Conservation (phyloP, 2,888 invertebrate species). For the Tipula unca region DNA sequence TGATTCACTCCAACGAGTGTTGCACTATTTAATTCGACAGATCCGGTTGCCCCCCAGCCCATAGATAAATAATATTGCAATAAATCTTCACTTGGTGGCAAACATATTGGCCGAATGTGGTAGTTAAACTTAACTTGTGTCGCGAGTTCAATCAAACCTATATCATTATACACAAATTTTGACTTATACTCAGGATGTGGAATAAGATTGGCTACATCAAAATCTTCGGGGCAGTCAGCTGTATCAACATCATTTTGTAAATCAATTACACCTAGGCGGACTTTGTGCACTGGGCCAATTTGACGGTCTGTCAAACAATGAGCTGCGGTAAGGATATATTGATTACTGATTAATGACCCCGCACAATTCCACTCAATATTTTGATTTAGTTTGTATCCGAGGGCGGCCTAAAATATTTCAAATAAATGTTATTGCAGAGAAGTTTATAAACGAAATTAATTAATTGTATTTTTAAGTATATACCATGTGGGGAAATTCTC, state of each 20-base stretch:
- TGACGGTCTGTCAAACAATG: conserved; percentile 42
- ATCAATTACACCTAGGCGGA: no score
- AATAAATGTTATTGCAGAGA: not conserved
- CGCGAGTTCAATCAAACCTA: not conserved
- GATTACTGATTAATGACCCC: conserved; percentile 48
- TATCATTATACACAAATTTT: not conserved
- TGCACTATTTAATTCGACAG: not conserved
- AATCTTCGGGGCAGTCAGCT: no score
- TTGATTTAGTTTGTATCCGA: not conserved
- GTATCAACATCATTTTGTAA: no score
- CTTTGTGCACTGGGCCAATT: conserved; percentile 25
- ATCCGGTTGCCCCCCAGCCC: not conserved
- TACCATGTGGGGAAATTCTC: conserved; percentile 37
- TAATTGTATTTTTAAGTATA: no score
- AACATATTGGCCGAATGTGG: not conserved
- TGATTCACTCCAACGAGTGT: not conserved
- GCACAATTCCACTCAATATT: conserved; percentile 45
- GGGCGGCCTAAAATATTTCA: not conserved
- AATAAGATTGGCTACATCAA: not conserved
- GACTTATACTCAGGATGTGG: not conserved
- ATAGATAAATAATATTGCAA: not conserved
- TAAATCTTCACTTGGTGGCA: not conserved
- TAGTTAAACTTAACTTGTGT: not conserved
- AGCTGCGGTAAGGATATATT: conserved; percentile 51
- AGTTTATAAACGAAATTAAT: no score